Evolutionary conservation across 2,113 vertebrate species (phyloP), one percentile per base, ranked within the genome.

Genomic region (Siniperca knerii): DNA sequence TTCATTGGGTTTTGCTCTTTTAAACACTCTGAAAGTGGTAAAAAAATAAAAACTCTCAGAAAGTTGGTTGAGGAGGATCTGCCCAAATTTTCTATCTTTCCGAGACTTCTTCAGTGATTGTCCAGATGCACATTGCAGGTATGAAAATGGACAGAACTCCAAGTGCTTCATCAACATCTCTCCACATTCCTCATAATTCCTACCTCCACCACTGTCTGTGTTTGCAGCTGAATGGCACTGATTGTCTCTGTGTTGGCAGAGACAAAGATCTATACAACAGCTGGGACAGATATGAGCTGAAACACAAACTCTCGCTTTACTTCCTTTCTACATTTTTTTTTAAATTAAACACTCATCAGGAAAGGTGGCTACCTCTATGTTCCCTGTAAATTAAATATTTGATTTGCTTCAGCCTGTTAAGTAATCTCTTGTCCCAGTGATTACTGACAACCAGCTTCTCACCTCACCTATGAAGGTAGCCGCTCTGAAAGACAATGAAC

Each of bases 131-230:
- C 10, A 67, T 2, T 40, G 11, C 46, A 61, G n/a, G 44, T 58
- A 66, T 81, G 48, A 67, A 60, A 55, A 40, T 74, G 44, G 16
- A 55, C 79, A 61, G 23, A 61, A 37, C 37, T 46, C 44, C 1
- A 1, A 42, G 42, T 29, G 9, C 21, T 52, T 71, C 6, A 6
- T 44, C 46, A 62, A 44, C 12, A 20, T 20, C 5, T 68, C 35
- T 25, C 13, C 18, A n/a, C 55, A 52, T 42, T 48, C 2, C 4
- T 67, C 0, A 2, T 37, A 29, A 21, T 76, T 12, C 21, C 9
- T 48, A 13, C 60, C 23, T 67, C 50, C 64, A 44, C 2, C 46
- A 11, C 8, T 50, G 62, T 60, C 29, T 75, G 54, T 69, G 54
- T 62, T 79, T 0, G 0, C 61, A 29, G 44, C 33, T 54, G 62